Evolutionary conservation across 2,113 vertebrate species (phyloP).

Genomic region (Salvelinus namaycush): DNA sequence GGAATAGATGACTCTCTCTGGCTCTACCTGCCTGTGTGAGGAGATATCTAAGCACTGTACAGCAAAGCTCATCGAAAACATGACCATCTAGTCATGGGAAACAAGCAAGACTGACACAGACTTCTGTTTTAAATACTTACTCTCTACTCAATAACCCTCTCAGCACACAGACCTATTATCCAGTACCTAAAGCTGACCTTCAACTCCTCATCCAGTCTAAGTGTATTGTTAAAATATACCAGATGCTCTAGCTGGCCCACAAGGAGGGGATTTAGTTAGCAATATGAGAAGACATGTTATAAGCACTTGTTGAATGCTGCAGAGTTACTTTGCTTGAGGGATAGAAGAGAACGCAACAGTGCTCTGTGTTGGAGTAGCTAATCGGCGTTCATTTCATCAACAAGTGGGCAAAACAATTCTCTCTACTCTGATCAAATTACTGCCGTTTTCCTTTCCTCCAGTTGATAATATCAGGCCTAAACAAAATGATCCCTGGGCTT

Average conservation of each 20-base stretch:
- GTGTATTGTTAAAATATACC: too few relatives aligned
- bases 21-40: background rate
- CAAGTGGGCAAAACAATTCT: slow-evolving; percentile 1
- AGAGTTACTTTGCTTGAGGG: background rate
- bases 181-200: too few relatives aligned
- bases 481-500: slow-evolving; percentile 22
- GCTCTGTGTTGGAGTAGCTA: background rate
- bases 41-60: too few relatives aligned
- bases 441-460: slow-evolving; percentile 1
- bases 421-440: slow-evolving; percentile 5
- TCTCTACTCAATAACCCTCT: too few relatives aligned
- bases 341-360: background rate
- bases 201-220: too few relatives aligned
- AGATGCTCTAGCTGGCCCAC: too few relatives aligned
- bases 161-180: too few relatives aligned
- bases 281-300: background rate
- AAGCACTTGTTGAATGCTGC: background rate
- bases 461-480: background rate
- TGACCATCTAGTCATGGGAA: too few relatives aligned
- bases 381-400: slow-evolving; percentile 19
- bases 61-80: too few relatives aligned
- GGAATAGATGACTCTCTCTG: slow-evolving; percentile 35
- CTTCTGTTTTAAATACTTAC: too few relatives aligned
- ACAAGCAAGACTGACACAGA: too few relatives aligned
- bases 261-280: too few relatives aligned